phyloP scores from a whole-genome alignment of 2,113 vertebrate genomes.

The Pseudorectes ferrugineus region DNA sequence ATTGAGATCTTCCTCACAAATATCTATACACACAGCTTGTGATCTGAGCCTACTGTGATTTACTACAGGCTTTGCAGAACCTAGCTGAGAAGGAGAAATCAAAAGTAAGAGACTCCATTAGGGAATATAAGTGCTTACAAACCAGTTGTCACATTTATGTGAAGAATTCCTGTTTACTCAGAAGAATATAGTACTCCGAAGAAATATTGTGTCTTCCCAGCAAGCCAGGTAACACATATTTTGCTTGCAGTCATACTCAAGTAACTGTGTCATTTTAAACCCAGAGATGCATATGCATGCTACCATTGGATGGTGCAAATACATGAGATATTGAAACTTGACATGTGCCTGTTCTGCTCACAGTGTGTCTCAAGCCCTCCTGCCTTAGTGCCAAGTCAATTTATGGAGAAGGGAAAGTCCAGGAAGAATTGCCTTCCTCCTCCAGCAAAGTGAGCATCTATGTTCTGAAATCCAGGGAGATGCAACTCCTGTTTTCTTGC shows the following conservation, averaged over 20 bases:
- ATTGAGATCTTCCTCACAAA: constrained; percentile 36
- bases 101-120: not conserved
- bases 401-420: not conserved
- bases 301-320: not conserved
- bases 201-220: not conserved
- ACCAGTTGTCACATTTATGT: not conserved
- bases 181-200: not conserved
- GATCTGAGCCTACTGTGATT: not conserved
- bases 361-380: not conserved
- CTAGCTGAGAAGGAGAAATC: not conserved
- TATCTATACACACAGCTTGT: not conserved
- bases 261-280: not conserved
- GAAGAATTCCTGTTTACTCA: not conserved
- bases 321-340: not conserved
- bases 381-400: not conserved
- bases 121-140: not conserved
- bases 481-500: not conserved
- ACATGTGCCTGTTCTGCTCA: not conserved
- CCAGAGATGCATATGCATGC: not conserved
- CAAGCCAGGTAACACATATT: not conserved
- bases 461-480: not conserved
- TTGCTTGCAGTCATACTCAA: not conserved
- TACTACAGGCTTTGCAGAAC: not conserved
- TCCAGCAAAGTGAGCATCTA: not conserved
- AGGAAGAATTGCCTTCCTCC: not conserved